These are phyloP conservation scores for Scaptomyza graminum DNA, from an alignment of 1,140 invertebrate genomes.

Conservation along the genomic window DNA sequence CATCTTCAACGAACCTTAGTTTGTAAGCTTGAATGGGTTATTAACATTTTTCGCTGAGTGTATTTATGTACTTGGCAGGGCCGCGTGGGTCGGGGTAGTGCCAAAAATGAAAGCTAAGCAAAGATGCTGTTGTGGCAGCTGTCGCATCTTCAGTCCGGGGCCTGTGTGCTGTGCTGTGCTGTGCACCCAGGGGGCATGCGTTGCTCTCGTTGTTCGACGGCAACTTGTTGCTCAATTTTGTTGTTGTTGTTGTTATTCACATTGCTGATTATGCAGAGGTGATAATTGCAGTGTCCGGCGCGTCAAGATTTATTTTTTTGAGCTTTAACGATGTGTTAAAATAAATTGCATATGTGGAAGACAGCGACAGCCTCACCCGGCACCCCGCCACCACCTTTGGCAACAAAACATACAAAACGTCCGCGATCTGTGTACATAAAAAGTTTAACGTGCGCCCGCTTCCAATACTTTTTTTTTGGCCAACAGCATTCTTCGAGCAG, in stretches of 20 bases:
- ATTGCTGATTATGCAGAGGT: slow-evolving; percentile 78
- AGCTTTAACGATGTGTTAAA: slow-evolving; percentile 82
- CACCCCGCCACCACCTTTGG: slow-evolving; percentile 7
- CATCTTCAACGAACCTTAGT: too few relatives aligned
- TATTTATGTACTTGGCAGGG: slow-evolving; percentile 13
- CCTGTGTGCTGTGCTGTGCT: too few relatives aligned
- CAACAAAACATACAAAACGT: slow-evolving; percentile 75
- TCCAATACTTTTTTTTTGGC: slow-evolving; percentile 6
- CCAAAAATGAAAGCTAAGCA: slow-evolving; percentile 55
- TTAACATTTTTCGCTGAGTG: not conserved
- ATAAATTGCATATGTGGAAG: slow-evolving; percentile 75
- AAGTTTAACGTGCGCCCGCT: slow-evolving; percentile 56
- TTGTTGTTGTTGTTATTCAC: slow-evolving; percentile 26
- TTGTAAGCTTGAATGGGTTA: not conserved
- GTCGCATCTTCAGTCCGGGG: slow-evolving; percentile 18
- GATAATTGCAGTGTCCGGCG: slow-evolving; percentile 81
- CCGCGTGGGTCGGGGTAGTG: slow-evolving; percentile 46
- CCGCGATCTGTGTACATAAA: slow-evolving; percentile 74
- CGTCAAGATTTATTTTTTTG: slow-evolving; percentile 81
- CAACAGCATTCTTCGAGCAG: slow-evolving; percentile 6
- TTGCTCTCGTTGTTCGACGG: slow-evolving; percentile 74
- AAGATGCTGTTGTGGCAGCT: slow-evolving; percentile 30
- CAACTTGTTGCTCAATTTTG: slow-evolving; percentile 46
- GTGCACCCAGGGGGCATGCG: slow-evolving; percentile 63
- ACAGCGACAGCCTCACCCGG: slow-evolving; percentile 3